phyloP scores from a whole-genome alignment of 1,140 invertebrate species.

The Temnothorax curvispinosus region DNA sequence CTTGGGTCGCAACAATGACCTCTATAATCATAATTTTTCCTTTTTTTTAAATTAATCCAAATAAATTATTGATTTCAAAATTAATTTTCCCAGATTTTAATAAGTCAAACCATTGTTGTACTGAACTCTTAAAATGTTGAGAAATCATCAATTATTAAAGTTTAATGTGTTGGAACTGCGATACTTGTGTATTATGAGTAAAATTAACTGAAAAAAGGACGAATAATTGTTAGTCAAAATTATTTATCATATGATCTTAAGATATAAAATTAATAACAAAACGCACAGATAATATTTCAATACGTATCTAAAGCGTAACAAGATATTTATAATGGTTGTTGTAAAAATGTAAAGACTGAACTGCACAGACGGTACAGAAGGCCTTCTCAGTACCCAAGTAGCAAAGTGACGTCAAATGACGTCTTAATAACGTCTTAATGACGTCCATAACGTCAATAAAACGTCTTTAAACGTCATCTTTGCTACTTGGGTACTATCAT shows the following conservation, averaged over 20 bases:
- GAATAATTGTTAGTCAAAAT: background rate
- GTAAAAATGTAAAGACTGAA: constrained; percentile 41
- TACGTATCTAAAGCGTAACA: background rate
- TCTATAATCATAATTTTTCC: background rate
- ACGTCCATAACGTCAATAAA: too few species aligned
- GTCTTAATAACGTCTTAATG: too few species aligned
- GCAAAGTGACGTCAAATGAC: too few species aligned
- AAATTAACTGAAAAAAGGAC: background rate
- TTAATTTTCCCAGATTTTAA: background rate
- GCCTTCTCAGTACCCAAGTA: background rate
- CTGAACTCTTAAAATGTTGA: background rate
- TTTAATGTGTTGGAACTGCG: background rate
- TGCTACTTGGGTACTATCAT: too few species aligned
- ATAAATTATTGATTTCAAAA: background rate
- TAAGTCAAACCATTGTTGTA: background rate
- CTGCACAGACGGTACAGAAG: background rate
- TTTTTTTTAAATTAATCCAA: too few species aligned
- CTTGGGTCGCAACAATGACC: background rate
- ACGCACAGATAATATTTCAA: constrained; percentile 52
- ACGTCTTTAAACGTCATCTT: too few species aligned
- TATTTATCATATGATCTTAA: background rate
- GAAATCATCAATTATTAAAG: background rate
- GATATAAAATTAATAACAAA: background rate
- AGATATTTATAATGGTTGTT: background rate
- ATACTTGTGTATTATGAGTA: background rate